Evolutionary conservation across 2,113 vertebrate genomes (phyloP).

Genomic region (Plotosus lineatus): DNA sequence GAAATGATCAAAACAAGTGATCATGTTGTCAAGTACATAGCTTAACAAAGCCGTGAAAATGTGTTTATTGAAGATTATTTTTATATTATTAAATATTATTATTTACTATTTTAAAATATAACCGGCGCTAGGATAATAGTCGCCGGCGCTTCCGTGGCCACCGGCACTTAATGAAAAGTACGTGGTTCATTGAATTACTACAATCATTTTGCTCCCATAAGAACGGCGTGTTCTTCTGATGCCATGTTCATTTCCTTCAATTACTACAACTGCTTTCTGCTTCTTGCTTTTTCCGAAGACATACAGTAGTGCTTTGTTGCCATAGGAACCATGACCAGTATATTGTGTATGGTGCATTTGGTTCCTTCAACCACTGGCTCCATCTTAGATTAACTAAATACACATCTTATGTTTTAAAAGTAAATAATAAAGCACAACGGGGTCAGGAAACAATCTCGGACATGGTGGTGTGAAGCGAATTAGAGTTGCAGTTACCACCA

Average conservation of each 20-base stretch:
- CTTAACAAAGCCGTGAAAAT: too few relatives aligned
- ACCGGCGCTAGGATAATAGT: too few relatives aligned
- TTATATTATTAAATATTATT: too few relatives aligned
- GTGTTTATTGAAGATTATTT: too few relatives aligned
- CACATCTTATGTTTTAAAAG: background rate
- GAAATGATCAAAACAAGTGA: too few relatives aligned
- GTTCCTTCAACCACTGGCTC: background rate
- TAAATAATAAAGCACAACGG: background rate
- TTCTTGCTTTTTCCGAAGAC: background rate
- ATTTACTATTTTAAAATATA: too few relatives aligned
- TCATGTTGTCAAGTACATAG: too few relatives aligned
- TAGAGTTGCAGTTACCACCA: background rate
- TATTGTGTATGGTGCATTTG: background rate
- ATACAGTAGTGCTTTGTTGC: background rate
- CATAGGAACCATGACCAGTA: background rate
- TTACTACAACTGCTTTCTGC: background rate
- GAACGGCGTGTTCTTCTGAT: background rate
- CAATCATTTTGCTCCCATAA: background rate
- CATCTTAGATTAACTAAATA: background rate
- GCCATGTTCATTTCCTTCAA: background rate
- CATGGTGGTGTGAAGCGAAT: background rate
- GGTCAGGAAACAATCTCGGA: background rate
- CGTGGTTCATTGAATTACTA: background rate
- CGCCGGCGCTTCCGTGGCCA: too few relatives aligned
- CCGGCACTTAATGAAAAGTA: too few relatives aligned